Evolutionary conservation across 2,113 vertebrate species (phyloP), one percentile per base, ranked within the genome.

Genomic region (Pedetes capensis): DNA sequence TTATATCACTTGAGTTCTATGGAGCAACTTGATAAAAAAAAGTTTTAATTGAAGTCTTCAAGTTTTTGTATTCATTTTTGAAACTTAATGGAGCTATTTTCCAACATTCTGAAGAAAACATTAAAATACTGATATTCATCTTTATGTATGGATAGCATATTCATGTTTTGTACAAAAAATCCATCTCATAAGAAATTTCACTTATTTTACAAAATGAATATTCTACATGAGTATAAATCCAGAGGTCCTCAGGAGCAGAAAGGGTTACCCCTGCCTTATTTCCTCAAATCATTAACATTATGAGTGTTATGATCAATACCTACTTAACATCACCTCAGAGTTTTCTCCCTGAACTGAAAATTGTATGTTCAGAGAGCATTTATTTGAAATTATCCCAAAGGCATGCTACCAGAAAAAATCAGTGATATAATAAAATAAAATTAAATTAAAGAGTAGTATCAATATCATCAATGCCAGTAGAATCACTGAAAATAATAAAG

Each of bases 401-500:
- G 22, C 9, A 88, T 18, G 5, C 23, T 39, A 83, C 23, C 8
- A 85, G 68, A 91, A 55, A 37, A 27, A 74, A 69, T 34, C 27
- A 61, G 20, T n/a, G n/a, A n/a, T n/a, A 42, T 59, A 44, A 32
- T 37, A 76, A 81, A 55, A 79, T 92, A 81, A 61, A 94, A 51
- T 49, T 34, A n/a, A n/a, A n/a, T n/a, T 32, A 84, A 74, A 87
- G 49, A 53, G 16, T 49, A 44, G 4, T 63, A 74, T 32, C 4
- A 76, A n/a, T 89, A 63, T 72, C 34, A 18, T 8, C 27, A 89
- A 80, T 55, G 6, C 13, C 83, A 80, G 34, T 42, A 88, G n/a
- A 9, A 68, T 84, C 85, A 63, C 14, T 85, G 81, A 72, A 89
- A 95, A 93, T 13, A 95, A 93, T 13, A 7, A 75, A 82, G 29